phyloP scores from a whole-genome alignment of 2,113 vertebrate species.

The Baryphthengus martii region DNA sequence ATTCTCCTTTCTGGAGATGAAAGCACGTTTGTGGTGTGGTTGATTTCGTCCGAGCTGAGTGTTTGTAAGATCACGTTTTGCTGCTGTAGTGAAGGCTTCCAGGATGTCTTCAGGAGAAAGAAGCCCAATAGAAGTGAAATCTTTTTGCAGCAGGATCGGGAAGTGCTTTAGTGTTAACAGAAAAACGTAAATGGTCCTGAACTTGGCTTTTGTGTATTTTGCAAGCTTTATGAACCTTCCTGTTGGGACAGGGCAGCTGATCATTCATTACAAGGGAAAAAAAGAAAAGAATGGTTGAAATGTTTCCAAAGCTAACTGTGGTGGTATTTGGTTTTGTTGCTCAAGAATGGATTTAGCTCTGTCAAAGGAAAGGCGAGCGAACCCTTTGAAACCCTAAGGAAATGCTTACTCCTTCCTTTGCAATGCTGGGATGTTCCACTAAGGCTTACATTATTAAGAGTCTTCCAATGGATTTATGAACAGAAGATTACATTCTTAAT shows the following conservation, averaged over 20 bases:
- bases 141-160: neutral
- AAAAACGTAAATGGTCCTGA: neutral
- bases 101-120: neutral
- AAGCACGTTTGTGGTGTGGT: neutral
- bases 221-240: neutral
- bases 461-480: constrained; percentile 61
- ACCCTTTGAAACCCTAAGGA: neutral
- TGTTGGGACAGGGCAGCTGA: neutral
- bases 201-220: neutral
- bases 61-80: neutral
- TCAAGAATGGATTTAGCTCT: neutral
- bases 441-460: constrained; percentile 53
- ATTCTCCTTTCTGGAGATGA: neutral
- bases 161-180: neutral
- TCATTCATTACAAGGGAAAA: neutral
- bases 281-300: neutral
- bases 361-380: neutral
- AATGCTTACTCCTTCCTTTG: constrained; percentile 25
- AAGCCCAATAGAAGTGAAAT: neutral
- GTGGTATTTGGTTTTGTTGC: neutral
- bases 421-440: constrained; percentile 27
- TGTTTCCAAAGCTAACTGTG: neutral
- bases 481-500: constrained; percentile 54
- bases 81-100: neutral
- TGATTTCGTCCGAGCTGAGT: neutral